Conservation (phyloP, 1,140 invertebrate species). For the Tetranychus urticae region DNA sequence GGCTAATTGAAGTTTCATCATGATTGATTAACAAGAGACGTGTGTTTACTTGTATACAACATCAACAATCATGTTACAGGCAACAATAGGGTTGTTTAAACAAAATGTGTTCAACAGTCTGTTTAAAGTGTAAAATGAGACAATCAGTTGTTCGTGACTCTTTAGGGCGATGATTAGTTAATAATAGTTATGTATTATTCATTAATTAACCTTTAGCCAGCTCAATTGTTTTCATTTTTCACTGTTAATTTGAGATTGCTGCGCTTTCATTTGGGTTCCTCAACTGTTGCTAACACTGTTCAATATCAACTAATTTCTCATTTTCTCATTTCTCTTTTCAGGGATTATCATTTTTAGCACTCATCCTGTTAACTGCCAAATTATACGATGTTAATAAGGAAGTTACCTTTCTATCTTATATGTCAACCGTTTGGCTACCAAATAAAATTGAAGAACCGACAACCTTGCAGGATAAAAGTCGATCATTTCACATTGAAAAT, state of each 20-base stretch:
- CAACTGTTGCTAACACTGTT: too few species aligned
- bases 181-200: too few species aligned
- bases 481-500: constrained; percentile 2
- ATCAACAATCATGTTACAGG: neutral
- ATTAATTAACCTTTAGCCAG: too few species aligned
- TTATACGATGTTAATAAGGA: constrained; percentile 14
- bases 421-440: constrained; percentile 12
- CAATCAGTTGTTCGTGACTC: too few species aligned
- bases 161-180: too few species aligned
- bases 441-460: neutral
- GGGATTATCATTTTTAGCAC: constrained; percentile 14
- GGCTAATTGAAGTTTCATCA: neutral
- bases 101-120: too few species aligned
- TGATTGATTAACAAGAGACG: neutral
- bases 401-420: constrained; percentile 11
- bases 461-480: neutral
- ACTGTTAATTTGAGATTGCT: too few species aligned
- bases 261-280: too few species aligned
- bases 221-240: too few species aligned
- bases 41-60: neutral
- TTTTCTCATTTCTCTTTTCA: neutral
- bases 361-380: constrained; percentile 12
- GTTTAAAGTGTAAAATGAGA: too few species aligned
- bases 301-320: too few species aligned
- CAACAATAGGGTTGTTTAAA: too few species aligned